Evolutionary conservation across 2,888 invertebrate species (phyloP).

Genomic region (Dolichomitus sp.): DNA sequence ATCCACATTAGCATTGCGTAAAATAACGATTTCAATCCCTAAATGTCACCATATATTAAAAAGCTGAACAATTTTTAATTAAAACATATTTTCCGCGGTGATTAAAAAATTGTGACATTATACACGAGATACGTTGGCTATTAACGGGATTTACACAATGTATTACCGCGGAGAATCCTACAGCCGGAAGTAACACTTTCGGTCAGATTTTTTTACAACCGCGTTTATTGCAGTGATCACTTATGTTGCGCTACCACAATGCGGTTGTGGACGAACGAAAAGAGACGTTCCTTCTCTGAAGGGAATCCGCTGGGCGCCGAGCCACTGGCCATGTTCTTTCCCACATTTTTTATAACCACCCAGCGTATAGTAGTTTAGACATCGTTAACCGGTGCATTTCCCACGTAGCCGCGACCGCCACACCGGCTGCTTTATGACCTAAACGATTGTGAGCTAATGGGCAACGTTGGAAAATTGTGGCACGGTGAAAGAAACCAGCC

Average conservation of each 20-base stretch:
- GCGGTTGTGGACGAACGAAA: conserved; percentile 15
- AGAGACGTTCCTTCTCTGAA: background rate
- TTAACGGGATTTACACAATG: conserved; percentile 4
- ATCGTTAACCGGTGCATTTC: conserved; percentile 65
- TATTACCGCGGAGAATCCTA: background rate
- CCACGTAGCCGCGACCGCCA: conserved; percentile 24
- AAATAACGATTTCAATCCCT: background rate
- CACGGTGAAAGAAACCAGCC: conserved; percentile 43
- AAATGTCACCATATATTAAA: background rate
- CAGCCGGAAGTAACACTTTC: conserved; percentile 45
- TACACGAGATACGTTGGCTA: conserved; percentile 26
- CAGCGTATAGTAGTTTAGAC: conserved; percentile 56
- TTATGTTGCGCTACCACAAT: conserved; percentile 41
- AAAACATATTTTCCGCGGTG: background rate
- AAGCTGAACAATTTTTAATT: background rate
- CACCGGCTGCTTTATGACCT: conserved; percentile 46
- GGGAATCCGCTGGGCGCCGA: background rate
- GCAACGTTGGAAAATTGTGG: conserved; percentile 52
- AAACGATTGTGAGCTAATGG: conserved; percentile 66
- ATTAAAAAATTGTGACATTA: conserved; percentile 3
- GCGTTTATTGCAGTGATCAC: conserved; percentile 54
- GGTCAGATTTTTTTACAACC: conserved; percentile 50
- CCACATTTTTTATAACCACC: conserved; percentile 44
- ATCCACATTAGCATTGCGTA: too few relatives aligned
- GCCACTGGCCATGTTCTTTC: conserved; percentile 24